Evolutionary conservation across 2,888 invertebrate genomes (phyloP).

Genomic region (Eumerus sabulonum): DNA sequence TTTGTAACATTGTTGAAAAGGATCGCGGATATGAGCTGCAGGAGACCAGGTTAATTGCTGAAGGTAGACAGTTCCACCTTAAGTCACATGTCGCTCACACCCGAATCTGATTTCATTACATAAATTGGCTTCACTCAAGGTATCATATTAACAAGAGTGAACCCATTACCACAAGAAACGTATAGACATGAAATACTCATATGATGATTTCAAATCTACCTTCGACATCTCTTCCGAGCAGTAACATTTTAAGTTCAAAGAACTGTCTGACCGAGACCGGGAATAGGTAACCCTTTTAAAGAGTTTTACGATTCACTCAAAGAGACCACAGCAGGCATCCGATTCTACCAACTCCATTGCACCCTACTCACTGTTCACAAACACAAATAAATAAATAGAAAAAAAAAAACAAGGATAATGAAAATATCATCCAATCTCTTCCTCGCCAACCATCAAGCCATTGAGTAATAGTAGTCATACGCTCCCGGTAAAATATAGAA

Average conservation of each 20-base stretch:
- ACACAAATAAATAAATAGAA: no score
- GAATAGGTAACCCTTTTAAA: constrained; percentile 64
- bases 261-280: constrained; percentile 69
- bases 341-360: background rate
- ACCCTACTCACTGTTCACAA: no score
- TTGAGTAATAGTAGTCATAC: constrained; percentile 8
- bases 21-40: background rate
- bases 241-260: constrained; percentile 66
- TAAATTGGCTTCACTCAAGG: constrained; percentile 25
- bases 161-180: constrained; percentile 44
- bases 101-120: constrained; percentile 16
- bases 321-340: constrained; percentile 62
- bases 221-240: constrained; percentile 28
- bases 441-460: constrained; percentile 34
- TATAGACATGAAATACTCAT: constrained; percentile 22
- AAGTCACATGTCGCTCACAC: no score
- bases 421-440: constrained; percentile 51
- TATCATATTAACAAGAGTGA: background rate
- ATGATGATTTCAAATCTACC: constrained; percentile 12
- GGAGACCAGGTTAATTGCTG: background rate
- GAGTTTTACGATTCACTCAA: constrained; percentile 43
- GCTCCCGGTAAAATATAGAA: background rate
- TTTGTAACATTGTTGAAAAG: constrained; percentile 30
- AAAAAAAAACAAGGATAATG: constrained; percentile 22
- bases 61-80: background rate